Evolutionary conservation across 2,113 vertebrate species (phyloP), one percentile per base, ranked within the genome.

Genomic region (Podarcis raffonei): DNA sequence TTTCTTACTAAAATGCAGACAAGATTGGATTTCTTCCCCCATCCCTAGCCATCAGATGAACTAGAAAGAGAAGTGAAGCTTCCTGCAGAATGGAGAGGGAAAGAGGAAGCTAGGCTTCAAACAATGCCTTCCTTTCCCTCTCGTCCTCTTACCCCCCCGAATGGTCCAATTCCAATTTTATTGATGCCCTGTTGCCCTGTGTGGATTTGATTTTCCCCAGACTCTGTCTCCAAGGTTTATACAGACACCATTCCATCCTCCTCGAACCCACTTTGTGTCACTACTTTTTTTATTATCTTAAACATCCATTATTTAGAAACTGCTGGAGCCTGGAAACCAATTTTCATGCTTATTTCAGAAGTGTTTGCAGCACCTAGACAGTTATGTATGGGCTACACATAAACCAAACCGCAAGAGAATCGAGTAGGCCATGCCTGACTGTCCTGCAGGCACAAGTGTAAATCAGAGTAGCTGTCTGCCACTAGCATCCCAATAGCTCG

Each of bases 231-330:
- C 20, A 83, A 88, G 85, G 69, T 94, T 93, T 75, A 11, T 1
- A 0, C 80, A 80, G 89, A 84, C 76, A 88, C 91, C 42, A 6
- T 89, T 91, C 74, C 65, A 76, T 87, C 76, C 90, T 87, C 7
- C 90, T 72, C 69, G 88, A 94, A 92, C 84, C 92, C 89, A 68
- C 91, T 94, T 94, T 78, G 90, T 92, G 90, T 89, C 37, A 39
- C 86, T 83, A 78, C 82, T 92, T 84, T 72, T 72, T 84, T 18
- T 90, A 91, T 97, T 96, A 96, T 96, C 95, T 96, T 96, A 97
- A 97, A 94, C 93, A 92, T 95, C 89, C 86, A 94, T 93, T 96
- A 96, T 96, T 97, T 97, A 96, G 95, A 95, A 97, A 95, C 95
- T 92, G 94, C 93, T 96, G 95, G 95, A 97, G 95, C 95, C 93